These are phyloP conservation scores for Lacanobia oleracea DNA, from an alignment of 2,888 invertebrate species.

Conservation along the genomic window DNA sequence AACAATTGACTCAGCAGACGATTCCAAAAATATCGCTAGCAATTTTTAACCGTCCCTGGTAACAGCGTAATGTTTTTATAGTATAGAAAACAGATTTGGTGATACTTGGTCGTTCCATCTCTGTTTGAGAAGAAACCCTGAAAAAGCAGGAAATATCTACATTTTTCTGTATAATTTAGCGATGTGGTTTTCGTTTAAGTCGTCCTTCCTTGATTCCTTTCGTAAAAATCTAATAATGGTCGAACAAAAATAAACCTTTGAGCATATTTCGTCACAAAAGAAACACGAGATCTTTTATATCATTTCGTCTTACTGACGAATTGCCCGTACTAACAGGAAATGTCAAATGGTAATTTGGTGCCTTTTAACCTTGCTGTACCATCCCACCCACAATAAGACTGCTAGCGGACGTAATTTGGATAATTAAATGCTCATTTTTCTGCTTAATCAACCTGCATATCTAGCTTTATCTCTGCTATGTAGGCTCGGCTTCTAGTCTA, in stretches of 20 bases:
- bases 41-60: too few species aligned
- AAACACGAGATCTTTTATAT: neutral
- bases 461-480: too few species aligned
- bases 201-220: neutral
- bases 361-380: neutral
- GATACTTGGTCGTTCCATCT: too few species aligned
- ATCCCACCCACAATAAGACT: too few species aligned
- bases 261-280: neutral
- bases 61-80: too few species aligned
- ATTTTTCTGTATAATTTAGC: too few species aligned
- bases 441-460: neutral
- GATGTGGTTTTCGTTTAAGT: neutral
- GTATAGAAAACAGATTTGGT: too few species aligned
- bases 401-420: neutral
- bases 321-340: neutral
- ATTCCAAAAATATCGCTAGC: too few species aligned
- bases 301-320: neutral
- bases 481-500: neutral
- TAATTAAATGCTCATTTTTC: too few species aligned
- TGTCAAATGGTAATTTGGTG: neutral
- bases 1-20: too few species aligned
- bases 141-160: too few species aligned
- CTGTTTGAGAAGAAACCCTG: too few species aligned
- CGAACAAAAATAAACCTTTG: neutral
- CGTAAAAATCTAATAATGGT: neutral